Evolutionary conservation across 2,113 vertebrate genomes (phyloP), one percentile per base, ranked within the genome.

Genomic region (Anoplopoma fimbria): DNA sequence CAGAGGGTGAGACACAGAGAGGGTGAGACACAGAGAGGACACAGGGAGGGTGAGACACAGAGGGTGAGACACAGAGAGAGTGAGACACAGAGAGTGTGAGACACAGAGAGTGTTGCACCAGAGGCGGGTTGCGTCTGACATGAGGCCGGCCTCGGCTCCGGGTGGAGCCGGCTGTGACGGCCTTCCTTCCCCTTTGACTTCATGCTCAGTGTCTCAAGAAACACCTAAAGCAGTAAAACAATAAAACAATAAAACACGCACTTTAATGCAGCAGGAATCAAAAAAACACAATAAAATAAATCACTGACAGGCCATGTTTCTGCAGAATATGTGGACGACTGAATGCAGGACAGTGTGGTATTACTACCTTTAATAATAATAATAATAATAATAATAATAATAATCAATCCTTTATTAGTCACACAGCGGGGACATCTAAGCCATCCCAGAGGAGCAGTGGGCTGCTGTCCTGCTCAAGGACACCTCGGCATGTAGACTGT

Each of bases 161-260:
- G 91, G 91, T 92, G 91, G 91, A 92, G 87, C 12, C 82, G 75
- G 80, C 84, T 55, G 60, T 94, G 93, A 94, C 89, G 87, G 71
- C 92, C 94, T 94, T 95, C 93, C 94, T 92, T 92, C 83, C 90
- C 61, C 23, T 62, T 72, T 42, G 25, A 51, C 63, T 82, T 84
- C 51, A 25, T 1, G 70, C 15, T 80, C 29, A 79, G 58, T 40
- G 49, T 40, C 12, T 71, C 75, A n/a, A n/a, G n/a, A 42, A 42
- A 42, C 45, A 21, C 21, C 17, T 21, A 17, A 17, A 49, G 45
- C 17, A 17, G 6, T 49, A 21, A 49, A 21, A n/a, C n/a, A n/a
- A n/a, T n/a, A n/a, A n/a, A n/a, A n/a, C n/a, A n/a, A 49, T 9
- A 6, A 7, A 49, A 19, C 47, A 21, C 23, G 23, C 2, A 49